phyloP scores from a whole-genome alignment of 2,888 invertebrate species.

The Timema cristinae region DNA sequence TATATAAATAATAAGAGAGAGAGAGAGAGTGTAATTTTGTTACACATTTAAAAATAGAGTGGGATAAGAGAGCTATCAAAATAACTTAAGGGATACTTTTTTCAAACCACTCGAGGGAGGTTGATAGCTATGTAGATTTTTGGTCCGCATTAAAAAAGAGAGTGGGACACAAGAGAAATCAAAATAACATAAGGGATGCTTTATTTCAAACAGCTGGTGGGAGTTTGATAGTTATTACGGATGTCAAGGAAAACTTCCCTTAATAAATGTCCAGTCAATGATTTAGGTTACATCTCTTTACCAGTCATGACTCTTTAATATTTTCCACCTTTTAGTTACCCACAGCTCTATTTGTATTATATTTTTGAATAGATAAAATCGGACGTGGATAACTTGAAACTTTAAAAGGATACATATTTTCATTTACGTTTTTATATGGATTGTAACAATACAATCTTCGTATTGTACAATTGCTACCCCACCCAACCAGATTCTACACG shows the following conservation, averaged over 20 bases:
- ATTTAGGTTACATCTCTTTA: too few species aligned
- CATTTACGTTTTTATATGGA: too few species aligned
- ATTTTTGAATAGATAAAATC: too few species aligned
- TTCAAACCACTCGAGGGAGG: conserved; percentile 11
- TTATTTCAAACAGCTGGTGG: neutral
- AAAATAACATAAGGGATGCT: neutral
- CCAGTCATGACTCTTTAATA: too few species aligned
- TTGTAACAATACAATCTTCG: too few species aligned
- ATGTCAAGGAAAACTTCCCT: conserved; percentile 28
- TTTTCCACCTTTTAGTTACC: too few species aligned
- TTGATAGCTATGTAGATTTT: conserved; percentile 28
- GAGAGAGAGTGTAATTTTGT: neutral
- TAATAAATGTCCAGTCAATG: neutral
- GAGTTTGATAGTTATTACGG: conserved; percentile 30
- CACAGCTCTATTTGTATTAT: too few species aligned
- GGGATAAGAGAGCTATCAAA: neutral
- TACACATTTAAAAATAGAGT: neutral
- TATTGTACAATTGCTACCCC: too few species aligned
- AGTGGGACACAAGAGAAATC: neutral
- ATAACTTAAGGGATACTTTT: neutral
- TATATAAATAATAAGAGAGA: conserved; percentile 2
- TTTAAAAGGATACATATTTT: too few species aligned
- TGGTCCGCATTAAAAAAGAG: neutral
- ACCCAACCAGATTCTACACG: too few species aligned
- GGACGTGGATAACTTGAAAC: too few species aligned